Base-by-base conservation (phyloP, 2,888 invertebrate species). In the Incurvaria masculella region DNA sequence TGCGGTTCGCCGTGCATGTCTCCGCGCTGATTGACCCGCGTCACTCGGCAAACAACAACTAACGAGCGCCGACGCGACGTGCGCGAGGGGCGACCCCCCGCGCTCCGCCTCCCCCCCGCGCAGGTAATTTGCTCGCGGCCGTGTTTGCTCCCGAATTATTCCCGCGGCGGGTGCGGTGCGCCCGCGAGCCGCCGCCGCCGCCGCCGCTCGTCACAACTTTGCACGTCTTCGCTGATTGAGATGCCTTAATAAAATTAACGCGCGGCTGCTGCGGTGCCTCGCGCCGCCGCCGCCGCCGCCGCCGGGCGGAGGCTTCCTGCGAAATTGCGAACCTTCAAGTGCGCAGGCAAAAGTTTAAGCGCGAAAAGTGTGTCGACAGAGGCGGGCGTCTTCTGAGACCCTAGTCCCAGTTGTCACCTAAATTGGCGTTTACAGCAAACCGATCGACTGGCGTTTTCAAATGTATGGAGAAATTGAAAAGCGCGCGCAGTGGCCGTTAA, bases 1-100 rank as follows among this genome's bases (percentile, higher is more conserved):
- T 76, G 78, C 72, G 78, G 78, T 76, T 74, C 76, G 41, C 41
- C 76, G 71, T 76, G 76, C 76, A 76, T 78, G 76, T 72, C 75
- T 72, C 75, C 75, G 41, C 41, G 74, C 76, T 78, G 78, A 78
- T 78, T 78, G 78, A 78, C 78, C 78, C 75, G 76, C 75, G 76
- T 75, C 75, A 76, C 78, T 78, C 69, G 68, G 74, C 76, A 78
- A 78, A 78, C 76, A 78, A 76, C 76, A 76, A 78, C 75, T 76
- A 78, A 78, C 76, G 76, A 78, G 75, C 40, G 40, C n/a, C 72
- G 38, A 33, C 33, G 33, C 10, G n/a, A 14, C 33, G 33, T 14
- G 33, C 46, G 5, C 19, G 23, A 27, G 68, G 68, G 66, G 68
- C 71, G 67, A 70, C 71, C 68, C 72, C 68, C 21, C 53, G 21